Evolutionary conservation across 2,797 vertebrate genomes (phyloP), one percentile per base, ranked within the genome.

Genomic region (Dallia pectoralis): DNA sequence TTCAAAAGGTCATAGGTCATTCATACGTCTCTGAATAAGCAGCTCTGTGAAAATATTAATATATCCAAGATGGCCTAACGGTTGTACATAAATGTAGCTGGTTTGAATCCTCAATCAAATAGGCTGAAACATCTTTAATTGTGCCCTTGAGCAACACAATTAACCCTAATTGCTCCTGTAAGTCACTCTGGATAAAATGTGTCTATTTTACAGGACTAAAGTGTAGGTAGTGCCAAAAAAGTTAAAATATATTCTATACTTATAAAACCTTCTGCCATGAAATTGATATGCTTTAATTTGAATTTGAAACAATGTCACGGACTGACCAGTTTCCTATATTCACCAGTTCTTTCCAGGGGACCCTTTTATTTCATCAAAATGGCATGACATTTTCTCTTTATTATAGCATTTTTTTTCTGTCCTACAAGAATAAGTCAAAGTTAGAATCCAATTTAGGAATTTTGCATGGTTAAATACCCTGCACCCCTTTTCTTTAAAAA

Each of bases 401-500:
- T 88, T 84, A 68, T 62, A 79, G 83, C 75, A 87, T 79, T 86
- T 40, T 82, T n/a, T 84, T 14, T 78, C 85, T 70, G 78, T 77
- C 77, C 68, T 48, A 74, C 81, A 84, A 81, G 80, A 84, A 72
- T 59, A 85, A 79, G 84, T 84, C 79, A 82, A 86, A 88, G 81
- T 88, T 81, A 81, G 74, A 90, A 91, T 87, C 86, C 84, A 91
- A 91, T 91, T 91, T 85, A 78, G 81, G 78, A 69, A 82, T 84
- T 91, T 83, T 84, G 77, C 83, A 91, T 85, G 87, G 75, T 87
- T 89, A 89, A 88, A 85, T 81, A 77, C 74, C 74, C 81, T 83
- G 67, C 77, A 83, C 66, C 69, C 70, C 67, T 1, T 76, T 62
- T 83, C 70, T 70, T 86, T 81, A 84, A 91, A 90, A 89, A 81